phyloP scores from a whole-genome alignment of 2,888 invertebrate species.

The Chymomyza procnemis region DNA sequence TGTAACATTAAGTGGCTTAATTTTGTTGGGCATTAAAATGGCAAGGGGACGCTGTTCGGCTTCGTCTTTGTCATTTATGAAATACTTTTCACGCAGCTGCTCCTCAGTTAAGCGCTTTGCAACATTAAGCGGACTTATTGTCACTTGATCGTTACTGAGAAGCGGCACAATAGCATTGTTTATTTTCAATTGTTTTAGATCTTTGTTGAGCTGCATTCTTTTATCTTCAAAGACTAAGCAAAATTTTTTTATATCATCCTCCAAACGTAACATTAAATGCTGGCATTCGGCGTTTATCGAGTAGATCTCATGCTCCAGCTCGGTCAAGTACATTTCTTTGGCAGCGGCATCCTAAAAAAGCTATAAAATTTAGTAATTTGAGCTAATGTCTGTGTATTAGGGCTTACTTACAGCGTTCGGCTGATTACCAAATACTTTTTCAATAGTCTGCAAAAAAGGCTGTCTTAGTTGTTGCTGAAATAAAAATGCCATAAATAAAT shows the following conservation, averaged over 20 bases:
- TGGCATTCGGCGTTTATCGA: slow-evolving; percentile 60
- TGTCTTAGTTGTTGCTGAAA: not conserved
- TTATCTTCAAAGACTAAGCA: slow-evolving; percentile 54
- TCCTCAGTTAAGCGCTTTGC: slow-evolving; percentile 40
- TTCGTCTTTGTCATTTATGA: slow-evolving; percentile 22
- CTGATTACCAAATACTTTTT: slow-evolving; percentile 23
- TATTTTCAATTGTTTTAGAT: slow-evolving; percentile 40
- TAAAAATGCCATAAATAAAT: not conserved
- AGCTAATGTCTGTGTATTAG: not conserved
- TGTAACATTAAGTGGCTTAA: not conserved
- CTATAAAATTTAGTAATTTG: not conserved
- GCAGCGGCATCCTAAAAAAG: slow-evolving; percentile 28
- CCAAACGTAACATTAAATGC: slow-evolving; percentile 40
- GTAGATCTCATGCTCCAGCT: slow-evolving; percentile 40
- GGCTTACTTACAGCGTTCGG: slow-evolving; percentile 38
- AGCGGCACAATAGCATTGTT: slow-evolving; percentile 48
- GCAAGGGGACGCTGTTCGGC: not conserved
- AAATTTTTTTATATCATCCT: slow-evolving; percentile 50
- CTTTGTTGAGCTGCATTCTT: slow-evolving; percentile 35
- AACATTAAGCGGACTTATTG: slow-evolving; percentile 40
- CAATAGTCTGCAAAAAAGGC: slow-evolving; percentile 38
- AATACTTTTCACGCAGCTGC: slow-evolving; percentile 46
- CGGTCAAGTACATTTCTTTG: slow-evolving; percentile 37
- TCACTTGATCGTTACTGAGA: slow-evolving; percentile 10
- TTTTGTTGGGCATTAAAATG: not conserved